Base-by-base conservation (phyloP, 1,140 invertebrate genomes). In the Drosophila micromelanica region DNA sequence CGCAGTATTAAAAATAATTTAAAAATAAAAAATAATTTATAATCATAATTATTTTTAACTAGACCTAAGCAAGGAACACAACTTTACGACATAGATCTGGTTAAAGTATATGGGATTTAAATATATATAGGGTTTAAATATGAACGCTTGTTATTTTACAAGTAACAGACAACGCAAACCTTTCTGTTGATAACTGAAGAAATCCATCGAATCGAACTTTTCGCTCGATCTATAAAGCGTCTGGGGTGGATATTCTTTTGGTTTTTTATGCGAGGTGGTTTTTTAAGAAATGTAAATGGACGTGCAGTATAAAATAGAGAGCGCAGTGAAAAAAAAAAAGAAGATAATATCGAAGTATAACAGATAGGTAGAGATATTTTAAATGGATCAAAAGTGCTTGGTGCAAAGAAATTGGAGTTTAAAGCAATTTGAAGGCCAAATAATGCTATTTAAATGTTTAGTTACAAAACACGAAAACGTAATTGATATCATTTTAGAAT, bases 211-310 rank as follows among this genome's bases (percentile, higher is more conserved):
- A 91, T 93, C 93, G 92, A 94, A 94, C 92, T 93, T 94, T 93
- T 93, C 93, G 92, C 94, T 93, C 79, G 94, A 93, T 93, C 93
- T 94, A 93, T 93, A 94, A 92, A 94, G 93, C 81, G 93, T 93
- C 87, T 93, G 93, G 46, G 91, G 89, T 90, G 87, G 90, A 76
- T 90, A 91, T 78, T 92, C 91, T 92, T 87, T 85, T 52, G 42
- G 4, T 27, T 60, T 43, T 59, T 67, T 43, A 23, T 27, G 27
- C 27, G 27, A 27, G 42, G 13, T 56, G 51, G 51, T 75, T 67
- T 67, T 60, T 60, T 67, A n/a, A 55, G 38, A 57, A 20, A 52
- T 72, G 20, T 45, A 30, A 30, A 43, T 65, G 65, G 46, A 63
- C 37, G 64, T 69, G 61, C 56, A 54, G 46, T 57, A 49, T 48